These are phyloP conservation scores for Autographa pulchrina DNA, from an alignment of 2,888 invertebrate species.

Conservation along the genomic window DNA sequence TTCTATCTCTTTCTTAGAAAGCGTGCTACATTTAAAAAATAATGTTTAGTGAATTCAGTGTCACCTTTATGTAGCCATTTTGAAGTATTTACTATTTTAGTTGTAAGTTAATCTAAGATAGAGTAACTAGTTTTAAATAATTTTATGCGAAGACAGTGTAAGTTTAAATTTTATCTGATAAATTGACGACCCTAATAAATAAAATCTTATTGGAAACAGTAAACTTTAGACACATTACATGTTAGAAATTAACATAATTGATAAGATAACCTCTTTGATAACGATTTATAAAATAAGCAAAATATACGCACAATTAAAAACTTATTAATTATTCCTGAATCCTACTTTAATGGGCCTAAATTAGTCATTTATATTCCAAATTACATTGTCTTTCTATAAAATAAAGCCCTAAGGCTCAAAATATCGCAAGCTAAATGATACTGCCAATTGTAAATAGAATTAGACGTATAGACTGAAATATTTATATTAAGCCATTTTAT, in stretches of 20 bases:
- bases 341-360: background rate
- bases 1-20: background rate
- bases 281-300: background rate
- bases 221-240: too few relatives aligned
- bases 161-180: constrained; percentile 1
- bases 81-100: constrained; percentile 72
- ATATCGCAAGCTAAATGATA: constrained; percentile 82
- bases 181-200: background rate
- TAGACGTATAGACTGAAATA: constrained; percentile 76
- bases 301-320: background rate
- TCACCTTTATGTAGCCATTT: constrained; percentile 64
- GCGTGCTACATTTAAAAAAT: too few relatives aligned
- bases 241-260: too few relatives aligned
- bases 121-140: constrained; percentile 41
- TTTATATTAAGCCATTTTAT: constrained; percentile 64
- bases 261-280: too few relatives aligned
- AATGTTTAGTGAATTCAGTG: background rate
- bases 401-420: constrained; percentile 44
- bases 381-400: constrained; percentile 37
- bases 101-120: constrained; percentile 18
- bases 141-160: constrained; percentile 43
- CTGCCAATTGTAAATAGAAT: constrained; percentile 84
- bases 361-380: background rate
- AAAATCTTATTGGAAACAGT: too few relatives aligned
- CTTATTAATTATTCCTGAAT: background rate